Evolutionary conservation across 2,113 vertebrate species (phyloP).

Genomic region (Arothron firmamentum): DNA sequence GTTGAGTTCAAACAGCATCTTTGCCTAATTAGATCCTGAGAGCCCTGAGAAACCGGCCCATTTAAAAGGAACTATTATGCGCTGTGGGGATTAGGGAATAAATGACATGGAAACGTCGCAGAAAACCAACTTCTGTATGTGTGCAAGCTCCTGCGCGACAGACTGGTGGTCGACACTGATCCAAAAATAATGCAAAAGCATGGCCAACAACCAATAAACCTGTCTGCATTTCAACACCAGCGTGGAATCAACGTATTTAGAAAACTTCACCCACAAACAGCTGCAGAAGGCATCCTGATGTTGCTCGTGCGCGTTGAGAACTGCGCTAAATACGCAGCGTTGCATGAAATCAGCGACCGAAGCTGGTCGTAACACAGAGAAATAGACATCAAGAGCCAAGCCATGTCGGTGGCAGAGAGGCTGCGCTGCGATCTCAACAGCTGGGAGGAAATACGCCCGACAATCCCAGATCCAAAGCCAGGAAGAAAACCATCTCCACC

Average conservation of each 20-base stretch:
- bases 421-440: conserved; percentile 37
- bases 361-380: background rate
- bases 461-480: conserved; percentile 9
- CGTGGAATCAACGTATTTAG: conserved; percentile 12
- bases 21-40: conserved; percentile 44
- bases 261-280: conserved; percentile 51
- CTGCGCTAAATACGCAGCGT: background rate
- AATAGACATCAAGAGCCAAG: conserved; percentile 7
- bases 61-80: conserved; percentile 20
- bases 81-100: conserved; percentile 18
- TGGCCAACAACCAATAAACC: background rate
- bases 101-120: conserved; percentile 25
- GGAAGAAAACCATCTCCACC: background rate
- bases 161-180: conserved; percentile 13
- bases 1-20: conserved; percentile 47
- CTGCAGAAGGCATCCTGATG: conserved; percentile 8
- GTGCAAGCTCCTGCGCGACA: conserved; percentile 1
- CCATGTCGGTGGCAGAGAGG: conserved; percentile 1
- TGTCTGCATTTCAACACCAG: conserved; percentile 17
- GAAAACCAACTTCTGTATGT: conserved; percentile 5
- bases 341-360: conserved; percentile 3
- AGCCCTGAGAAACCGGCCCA: conserved; percentile 39
- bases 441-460: conserved; percentile 46
- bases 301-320: background rate
- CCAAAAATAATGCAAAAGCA: conserved; percentile 4